phyloP scores from a whole-genome alignment of 2,113 vertebrate species.

The Misgurnus anguillicaudatus region DNA sequence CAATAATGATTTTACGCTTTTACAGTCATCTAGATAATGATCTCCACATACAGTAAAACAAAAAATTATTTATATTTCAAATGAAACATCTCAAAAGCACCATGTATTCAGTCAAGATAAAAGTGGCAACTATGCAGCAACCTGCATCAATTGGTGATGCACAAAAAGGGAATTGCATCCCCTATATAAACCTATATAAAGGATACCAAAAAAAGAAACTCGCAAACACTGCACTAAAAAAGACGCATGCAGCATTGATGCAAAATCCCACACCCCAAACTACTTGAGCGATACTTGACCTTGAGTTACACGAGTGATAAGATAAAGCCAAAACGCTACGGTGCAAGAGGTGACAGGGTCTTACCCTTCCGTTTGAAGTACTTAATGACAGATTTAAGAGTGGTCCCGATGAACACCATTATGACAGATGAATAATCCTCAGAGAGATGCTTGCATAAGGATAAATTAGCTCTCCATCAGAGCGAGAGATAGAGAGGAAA shows the following conservation, averaged over 20 bases:
- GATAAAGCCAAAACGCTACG: constrained; percentile 3
- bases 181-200: neutral
- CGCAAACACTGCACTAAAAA: neutral
- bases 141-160: neutral
- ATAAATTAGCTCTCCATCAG: constrained; percentile 35
- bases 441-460: constrained; percentile 22
- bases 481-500: constrained; percentile 1
- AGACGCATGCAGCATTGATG: constrained; percentile 11
- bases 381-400: constrained; percentile 62
- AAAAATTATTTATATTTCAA: too few species aligned
- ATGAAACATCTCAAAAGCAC: too few species aligned
- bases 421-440: constrained; percentile 19
- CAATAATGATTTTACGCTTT: neutral
- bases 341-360: constrained; percentile 33
- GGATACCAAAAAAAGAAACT: constrained; percentile 17
- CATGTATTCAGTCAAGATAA: neutral
- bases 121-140: neutral
- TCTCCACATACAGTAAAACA: neutral
- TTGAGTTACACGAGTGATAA: constrained; percentile 40
- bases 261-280: constrained; percentile 27
- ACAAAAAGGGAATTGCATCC: neutral
- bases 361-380: constrained; percentile 63
- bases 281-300: constrained; percentile 45
- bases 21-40: neutral
- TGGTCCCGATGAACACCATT: constrained; percentile 60